Percentiles rank a stretch among this genome's conserved stretches.
These are phyloP conservation scores for Danaus plexippus DNA, from an alignment of 1,140 invertebrate species.

Conservation along the genomic window DNA sequence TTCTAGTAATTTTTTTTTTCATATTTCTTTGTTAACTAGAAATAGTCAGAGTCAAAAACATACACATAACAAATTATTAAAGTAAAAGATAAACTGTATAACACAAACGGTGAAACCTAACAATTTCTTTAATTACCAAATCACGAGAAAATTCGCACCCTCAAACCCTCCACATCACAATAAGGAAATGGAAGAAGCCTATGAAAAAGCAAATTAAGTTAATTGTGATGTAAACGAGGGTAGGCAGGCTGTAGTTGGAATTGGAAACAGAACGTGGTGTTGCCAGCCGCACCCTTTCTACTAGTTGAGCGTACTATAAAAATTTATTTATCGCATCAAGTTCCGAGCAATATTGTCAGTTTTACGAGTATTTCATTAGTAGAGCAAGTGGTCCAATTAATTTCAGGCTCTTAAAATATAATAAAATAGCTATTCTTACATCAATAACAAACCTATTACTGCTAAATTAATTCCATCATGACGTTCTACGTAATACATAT, in stretches of 20 bases:
- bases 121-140: constrained; percentile 63
- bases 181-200: constrained; percentile 59
- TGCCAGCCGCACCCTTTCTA: constrained; percentile 32
- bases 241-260: constrained; percentile 29
- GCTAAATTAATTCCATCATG: no score
- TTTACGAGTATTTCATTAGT: constrained; percentile 32
- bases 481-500: no score
- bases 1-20: no score
- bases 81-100: constrained; percentile 44
- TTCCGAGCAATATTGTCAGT: constrained; percentile 12
- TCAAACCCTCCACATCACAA: constrained; percentile 51
- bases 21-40: no score
- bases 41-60: no score
- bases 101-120: constrained; percentile 60
- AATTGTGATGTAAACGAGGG: constrained; percentile 65
- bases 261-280: constrained; percentile 48
- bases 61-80: no score
- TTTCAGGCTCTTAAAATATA: constrained; percentile 17
- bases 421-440: constrained; percentile 13
- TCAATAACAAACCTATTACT: no score
- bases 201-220: constrained; percentile 68
- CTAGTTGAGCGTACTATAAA: constrained; percentile 20
- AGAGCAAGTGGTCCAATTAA: constrained; percentile 25
- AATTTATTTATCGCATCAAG: constrained; percentile 21
- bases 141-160: constrained; percentile 64